Evolutionary conservation across 2,888 invertebrate species (phyloP), one percentile per base, ranked within the genome.

Genomic region (Netelia virgata): DNA sequence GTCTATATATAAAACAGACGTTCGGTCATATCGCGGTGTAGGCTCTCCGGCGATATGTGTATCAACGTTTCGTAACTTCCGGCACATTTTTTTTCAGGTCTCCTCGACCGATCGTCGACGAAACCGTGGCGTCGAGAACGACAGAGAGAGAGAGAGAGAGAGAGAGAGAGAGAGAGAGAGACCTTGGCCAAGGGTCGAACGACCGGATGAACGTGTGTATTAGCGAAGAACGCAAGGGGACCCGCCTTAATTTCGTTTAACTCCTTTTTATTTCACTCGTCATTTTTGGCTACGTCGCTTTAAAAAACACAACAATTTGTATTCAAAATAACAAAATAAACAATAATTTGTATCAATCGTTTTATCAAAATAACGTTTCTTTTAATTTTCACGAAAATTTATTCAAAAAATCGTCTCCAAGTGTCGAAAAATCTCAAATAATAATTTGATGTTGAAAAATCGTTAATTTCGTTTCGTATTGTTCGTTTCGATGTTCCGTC

Each of bases 11-110:
- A 47, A 10, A 47, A 47, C 16, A 23, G 3, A 28, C 8, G 11
- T 23, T 23, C 28, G 16, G 28, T 28, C 41, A 41, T 64, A 28
- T 70, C 41, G 18, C 20, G n/a, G 18, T 68, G 68, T 50, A 14
- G 28, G 8, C 23, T 41, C 11, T 36, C 6, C 18, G 28, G n/a
- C 16, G 57, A 55, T 75, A 59, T 16, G 66, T 41, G 64, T 75
- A 72, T 70, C 79, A 83, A 50, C 57, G 55, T 83, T 79, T 83
- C 70, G 74, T 79, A 75, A 83, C 75, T 75, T 78, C 78, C 69
- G 78, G 47, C 78, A 70, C 28, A 47, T 18, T 63, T 68, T 47
- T 43, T 47, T 83, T 83, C 55, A 68, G 61, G 78, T 78, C 50
- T 77, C n/a, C 61, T 61, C 18, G 23, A 28, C 18, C 36, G 69